Evolutionary conservation across 2,888 invertebrate genomes (phyloP).

Genomic region (Thymelicus sylvestris): DNA sequence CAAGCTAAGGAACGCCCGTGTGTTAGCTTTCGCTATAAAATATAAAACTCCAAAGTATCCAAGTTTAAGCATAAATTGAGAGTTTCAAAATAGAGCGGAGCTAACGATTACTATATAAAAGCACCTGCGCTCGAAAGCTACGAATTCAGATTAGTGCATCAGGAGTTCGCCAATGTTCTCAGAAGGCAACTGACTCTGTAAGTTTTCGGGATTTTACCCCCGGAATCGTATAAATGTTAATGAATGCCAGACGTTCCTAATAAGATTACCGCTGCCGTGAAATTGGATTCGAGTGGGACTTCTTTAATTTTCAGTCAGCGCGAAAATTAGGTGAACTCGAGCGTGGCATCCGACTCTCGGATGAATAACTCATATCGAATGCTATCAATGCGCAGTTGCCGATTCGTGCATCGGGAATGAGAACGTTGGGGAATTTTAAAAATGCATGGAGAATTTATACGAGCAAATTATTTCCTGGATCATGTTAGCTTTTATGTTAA

Average conservation of each 20-base stretch:
- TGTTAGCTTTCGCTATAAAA: constrained; percentile 22
- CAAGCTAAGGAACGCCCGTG: constrained; percentile 20
- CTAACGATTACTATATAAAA: constrained; percentile 61
- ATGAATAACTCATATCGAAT: constrained; percentile 35
- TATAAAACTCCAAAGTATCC: constrained; percentile 36
- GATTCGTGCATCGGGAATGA: constrained; percentile 33
- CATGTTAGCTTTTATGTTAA: constrained; percentile 11
- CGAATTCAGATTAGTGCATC: constrained; percentile 77
- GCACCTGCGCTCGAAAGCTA: constrained; percentile 66
- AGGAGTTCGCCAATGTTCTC: constrained; percentile 51
- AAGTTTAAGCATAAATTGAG: constrained; percentile 67
- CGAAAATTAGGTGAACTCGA: constrained; percentile 71
- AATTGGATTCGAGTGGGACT: constrained; percentile 79
- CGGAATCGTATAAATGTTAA: constrained; percentile 81
- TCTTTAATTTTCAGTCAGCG: constrained; percentile 80
- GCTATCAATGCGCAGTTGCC: constrained; percentile 32
- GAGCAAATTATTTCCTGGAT: constrained; percentile 26
- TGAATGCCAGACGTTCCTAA: constrained; percentile 80
- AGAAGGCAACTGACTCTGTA: constrained; percentile 58
- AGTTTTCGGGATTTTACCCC: constrained; percentile 71
- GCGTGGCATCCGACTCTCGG: constrained; percentile 50
- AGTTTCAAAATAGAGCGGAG: constrained; percentile 56
- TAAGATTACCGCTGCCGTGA: constrained; percentile 80
- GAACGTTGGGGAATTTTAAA: constrained; percentile 20
- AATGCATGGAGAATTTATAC: constrained; percentile 33